Evolutionary conservation across 2,888 invertebrate genomes (phyloP), one percentile per base, ranked within the genome.

Genomic region (Euzophera pinguis): DNA sequence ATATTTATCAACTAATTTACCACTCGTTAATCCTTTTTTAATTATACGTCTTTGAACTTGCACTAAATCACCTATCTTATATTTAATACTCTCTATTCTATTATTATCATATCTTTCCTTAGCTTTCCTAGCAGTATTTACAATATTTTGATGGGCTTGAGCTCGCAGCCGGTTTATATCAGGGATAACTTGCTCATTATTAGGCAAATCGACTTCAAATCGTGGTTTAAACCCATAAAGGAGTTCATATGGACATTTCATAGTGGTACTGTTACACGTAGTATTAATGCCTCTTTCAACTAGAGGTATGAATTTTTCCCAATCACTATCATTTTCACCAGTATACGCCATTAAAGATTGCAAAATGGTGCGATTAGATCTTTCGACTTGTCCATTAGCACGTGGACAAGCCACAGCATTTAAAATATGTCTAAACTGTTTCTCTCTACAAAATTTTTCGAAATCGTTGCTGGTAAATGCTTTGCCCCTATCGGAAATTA

Each of bases 311-410:
- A 17, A 13, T 12, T 35, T 16, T 9, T 51, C 50, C 50, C 50
- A 51, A 17, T 35, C 16, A 10, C 16, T 51, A 27, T 43, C 13
- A 1, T 43, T 13, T 4, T 51, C 17, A 1, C 50, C 43, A 17
- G 9, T 10, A 43, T 29, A 42, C 10, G 43, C 37, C 7, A 41
- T 34, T 9, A 51, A 17, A 1, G 43, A 10, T 10, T 42, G 39
- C 17, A 51, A 12, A 10, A 51, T 12, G 0, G 43, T 43, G 6
- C 43, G 17, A 27, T 51, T 51, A 7, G 22, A 34, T 7, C 50
- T 14, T 32, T 51, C 50, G 1, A 51, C 43, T 13, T 51, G 50
- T 0, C 50, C 50, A 17, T 51, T 51, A 3, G 50, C 43, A 1
- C 50, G 17, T 8, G 50, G 50, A 9, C 39, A 27, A 22, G 50